Conservation (phyloP, 2,113 vertebrate genomes). For the Dinomys branickii region DNA sequence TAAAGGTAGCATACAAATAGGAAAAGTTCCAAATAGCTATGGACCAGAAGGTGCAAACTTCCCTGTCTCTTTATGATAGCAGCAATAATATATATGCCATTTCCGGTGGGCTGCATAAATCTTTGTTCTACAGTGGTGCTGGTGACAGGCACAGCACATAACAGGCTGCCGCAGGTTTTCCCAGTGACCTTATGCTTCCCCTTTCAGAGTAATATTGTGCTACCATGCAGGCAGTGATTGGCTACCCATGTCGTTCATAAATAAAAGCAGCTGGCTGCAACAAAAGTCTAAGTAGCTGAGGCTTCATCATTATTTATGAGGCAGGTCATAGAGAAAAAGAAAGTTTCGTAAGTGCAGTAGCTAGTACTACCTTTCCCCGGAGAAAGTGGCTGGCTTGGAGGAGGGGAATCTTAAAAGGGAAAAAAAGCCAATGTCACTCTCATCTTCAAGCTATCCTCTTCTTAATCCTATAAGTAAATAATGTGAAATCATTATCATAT, state of each 20-base stretch:
- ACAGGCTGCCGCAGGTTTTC: conserved; percentile 29
- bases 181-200: neutral
- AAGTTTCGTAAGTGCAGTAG: conserved; percentile 16
- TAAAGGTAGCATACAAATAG: conserved; percentile 1
- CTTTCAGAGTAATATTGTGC: neutral
- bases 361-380: neutral
- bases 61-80: neutral
- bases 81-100: neutral
- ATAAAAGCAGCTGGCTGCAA: conserved; percentile 61
- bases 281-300: conserved; percentile 35
- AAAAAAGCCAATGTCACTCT: rapidly evolving
- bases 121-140: neutral
- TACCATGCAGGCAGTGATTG: neutral
- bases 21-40: conserved; percentile 35
- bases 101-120: conserved; percentile 58
- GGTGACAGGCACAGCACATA: neutral
- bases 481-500: neutral
- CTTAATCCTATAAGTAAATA: neutral
- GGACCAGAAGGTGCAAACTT: neutral
- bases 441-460: neutral
- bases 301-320: conserved; percentile 56
- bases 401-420: neutral
- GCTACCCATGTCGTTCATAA: conserved; percentile 47
- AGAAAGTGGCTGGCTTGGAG: conserved; percentile 44
- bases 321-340: neutral